A percentile compares a stretch with the other conserved stretches of the same genome.
Evolutionary conservation across 2,113 vertebrate species (phyloP).

Genomic region (Regulus satrapa): DNA sequence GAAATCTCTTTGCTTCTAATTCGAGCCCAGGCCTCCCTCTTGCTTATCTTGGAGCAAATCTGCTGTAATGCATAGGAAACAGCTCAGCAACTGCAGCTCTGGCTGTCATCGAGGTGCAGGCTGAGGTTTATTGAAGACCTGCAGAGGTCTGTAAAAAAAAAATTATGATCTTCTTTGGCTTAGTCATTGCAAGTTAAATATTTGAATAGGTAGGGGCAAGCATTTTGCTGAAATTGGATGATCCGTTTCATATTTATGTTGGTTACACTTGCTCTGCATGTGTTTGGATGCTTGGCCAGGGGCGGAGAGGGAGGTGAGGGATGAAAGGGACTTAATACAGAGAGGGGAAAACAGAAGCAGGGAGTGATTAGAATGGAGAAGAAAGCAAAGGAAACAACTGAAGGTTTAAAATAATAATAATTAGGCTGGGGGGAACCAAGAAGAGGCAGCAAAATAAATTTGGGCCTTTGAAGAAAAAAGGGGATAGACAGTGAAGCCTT

Average conservation of each 20-base stretch:
- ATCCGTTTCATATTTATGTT: slow-evolving; percentile 20
- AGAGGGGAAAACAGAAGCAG: not conserved
- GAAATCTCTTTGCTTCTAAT: slow-evolving; percentile 36
- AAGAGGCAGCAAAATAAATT: slow-evolving; percentile 12
- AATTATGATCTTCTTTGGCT: not conserved
- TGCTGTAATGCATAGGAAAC: slow-evolving; percentile 40
- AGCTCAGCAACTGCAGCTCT: slow-evolving; percentile 22
- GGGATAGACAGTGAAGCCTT: slow-evolving; percentile 12
- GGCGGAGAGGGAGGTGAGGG: not conserved
- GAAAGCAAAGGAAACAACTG: slow-evolving; percentile 4
- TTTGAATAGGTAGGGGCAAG: slow-evolving; percentile 31
- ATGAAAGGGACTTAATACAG: slow-evolving; percentile 8
- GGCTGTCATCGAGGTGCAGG: not conserved
- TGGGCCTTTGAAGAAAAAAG: slow-evolving; percentile 26
- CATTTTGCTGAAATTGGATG: slow-evolving; percentile 32
- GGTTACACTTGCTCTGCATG: not conserved
- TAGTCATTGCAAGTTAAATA: slow-evolving; percentile 39
- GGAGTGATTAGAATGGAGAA: not conserved
- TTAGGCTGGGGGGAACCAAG: not conserved
- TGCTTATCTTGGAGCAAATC: slow-evolving; percentile 27
- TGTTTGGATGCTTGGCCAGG: slow-evolving; percentile 20
- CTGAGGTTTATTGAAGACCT: slow-evolving; percentile 38
- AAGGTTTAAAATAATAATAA: slow-evolving; percentile 44
- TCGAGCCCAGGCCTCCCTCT: not conserved
- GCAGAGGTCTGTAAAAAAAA: slow-evolving; percentile 13